phyloP scores from a whole-genome alignment of 2,888 invertebrate genomes.

The Branchellion lobata region DNA sequence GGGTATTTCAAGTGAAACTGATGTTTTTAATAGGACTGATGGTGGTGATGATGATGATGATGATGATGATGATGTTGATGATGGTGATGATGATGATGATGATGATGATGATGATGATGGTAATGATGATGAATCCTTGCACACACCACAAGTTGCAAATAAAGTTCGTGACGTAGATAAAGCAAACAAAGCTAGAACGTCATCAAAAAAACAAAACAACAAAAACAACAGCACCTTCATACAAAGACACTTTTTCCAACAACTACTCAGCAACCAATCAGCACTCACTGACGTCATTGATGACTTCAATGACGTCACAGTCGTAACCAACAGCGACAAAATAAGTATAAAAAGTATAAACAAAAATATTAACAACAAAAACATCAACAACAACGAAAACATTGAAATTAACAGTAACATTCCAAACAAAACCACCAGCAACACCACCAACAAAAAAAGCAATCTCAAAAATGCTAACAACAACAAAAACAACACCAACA shows the following conservation, averaged over 20 bases:
- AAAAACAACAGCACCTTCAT: neutral
- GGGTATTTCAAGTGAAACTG: neutral
- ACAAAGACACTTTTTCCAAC: neutral
- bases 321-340: no score
- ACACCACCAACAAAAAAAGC: no score
- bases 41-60: constrained; percentile 1
- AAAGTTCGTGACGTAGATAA: neutral
- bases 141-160: neutral
- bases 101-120: constrained; percentile 21
- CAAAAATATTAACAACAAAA: no score
- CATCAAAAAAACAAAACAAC: constrained; percentile 1
- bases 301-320: no score
- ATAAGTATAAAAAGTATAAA: no score
- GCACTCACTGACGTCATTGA: no score
- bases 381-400: no score
- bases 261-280: no score
- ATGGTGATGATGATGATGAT: neutral
- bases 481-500: no score
- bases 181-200: neutral
- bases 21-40: neutral
- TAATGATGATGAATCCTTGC: neutral
- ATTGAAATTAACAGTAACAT: no score
- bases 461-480: no score
- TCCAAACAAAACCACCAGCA: no score
- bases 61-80: neutral